Conservation (phyloP, 2,797 vertebrate genomes). For the Ctenopoma multispine region DNA sequence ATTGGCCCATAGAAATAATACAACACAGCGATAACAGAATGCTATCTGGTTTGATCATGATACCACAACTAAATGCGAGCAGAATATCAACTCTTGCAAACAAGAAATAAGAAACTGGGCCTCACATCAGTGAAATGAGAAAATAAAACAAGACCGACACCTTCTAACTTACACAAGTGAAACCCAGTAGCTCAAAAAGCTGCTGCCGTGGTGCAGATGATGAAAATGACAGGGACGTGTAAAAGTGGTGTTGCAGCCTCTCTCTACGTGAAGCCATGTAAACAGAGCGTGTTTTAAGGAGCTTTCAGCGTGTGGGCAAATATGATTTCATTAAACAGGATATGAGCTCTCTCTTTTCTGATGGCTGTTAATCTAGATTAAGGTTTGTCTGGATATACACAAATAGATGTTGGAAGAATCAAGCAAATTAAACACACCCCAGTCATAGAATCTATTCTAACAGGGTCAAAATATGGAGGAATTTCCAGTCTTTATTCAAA, state of each 20-base stretch:
- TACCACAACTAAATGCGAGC: conserved; percentile 70
- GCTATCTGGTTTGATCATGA: conserved; percentile 76
- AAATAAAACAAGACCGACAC: conserved; percentile 62
- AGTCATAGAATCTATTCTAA: conserved; percentile 74
- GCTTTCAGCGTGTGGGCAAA: conserved; percentile 71
- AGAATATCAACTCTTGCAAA: conserved; percentile 78
- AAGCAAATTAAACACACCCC: conserved; percentile 71
- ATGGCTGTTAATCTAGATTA: conserved; percentile 79
- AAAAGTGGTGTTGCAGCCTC: conserved; percentile 55
- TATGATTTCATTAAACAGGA: conserved; percentile 80
- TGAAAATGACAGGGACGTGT: conserved; percentile 41
- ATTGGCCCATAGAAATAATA: conserved; percentile 87
- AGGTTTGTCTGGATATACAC: conserved; percentile 72
- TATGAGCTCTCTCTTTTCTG: conserved; percentile 74
- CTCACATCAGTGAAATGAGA: conserved; percentile 61
- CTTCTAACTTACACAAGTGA: conserved; percentile 46
- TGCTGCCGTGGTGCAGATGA: conserved; percentile 17
- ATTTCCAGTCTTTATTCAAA: conserved; percentile 71
- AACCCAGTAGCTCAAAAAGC: conserved; percentile 42
- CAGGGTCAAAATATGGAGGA: conserved; percentile 67
- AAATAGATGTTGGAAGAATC: conserved; percentile 71
- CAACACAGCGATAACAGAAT: conserved; percentile 77
- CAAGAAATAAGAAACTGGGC: conserved; percentile 74
- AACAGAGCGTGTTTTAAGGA: conserved; percentile 75
- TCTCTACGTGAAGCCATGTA: conserved; percentile 64